Base-by-base conservation (phyloP, 1,140 invertebrate genomes). In the Ostrea edulis region DNA sequence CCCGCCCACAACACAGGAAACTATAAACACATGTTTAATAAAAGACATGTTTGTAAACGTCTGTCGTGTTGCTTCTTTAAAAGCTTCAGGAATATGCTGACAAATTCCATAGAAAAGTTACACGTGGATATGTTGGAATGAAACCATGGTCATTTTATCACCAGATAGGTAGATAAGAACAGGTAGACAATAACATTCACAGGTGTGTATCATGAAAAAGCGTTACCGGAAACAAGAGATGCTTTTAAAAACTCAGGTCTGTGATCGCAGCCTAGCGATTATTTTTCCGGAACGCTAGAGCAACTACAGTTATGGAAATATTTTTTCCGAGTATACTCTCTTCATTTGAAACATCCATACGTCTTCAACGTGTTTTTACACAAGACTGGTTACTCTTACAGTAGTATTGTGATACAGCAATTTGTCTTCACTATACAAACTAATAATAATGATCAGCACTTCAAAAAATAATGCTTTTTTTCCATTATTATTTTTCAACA, bases 1-100 rank as follows among this genome's bases (percentile, higher is more conserved):
- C 22, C 20, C 87, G 11, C 68, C 84, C 22, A 88, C n/a, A 0
- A 62, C 54, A 52, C 29, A 68, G 14, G 62, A 14, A 53, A 88
- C 54, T 54, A 82, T 87, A 84, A 87, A 84, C 58, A 87, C 29
- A 11, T 17, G 8, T 83, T n/a, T 83, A 25, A 83, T 51, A 54
- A 52, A 52, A 7, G 82, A 83, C 82, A 83, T 83, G 44, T 81
- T 29, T 52, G n/a, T n/a, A n/a, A n/a, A 53, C 52, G 25, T 29
- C 68, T 62, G 17, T 62, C 55, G 17, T 62, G 5, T 62, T 62
- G 55, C n/a, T 62, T 62, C n/a, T 5, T n/a, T 7, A 62, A 62
- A 62, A 62, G 7, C 7, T 62, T 62, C 17, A 62, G n/a, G 55
- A 20, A 62, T 62, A 62, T 62, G 12, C 17, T 62, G n/a, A 29